phyloP scores from a whole-genome alignment of 2,113 vertebrate genomes.

The Chaetops frenatus region DNA sequence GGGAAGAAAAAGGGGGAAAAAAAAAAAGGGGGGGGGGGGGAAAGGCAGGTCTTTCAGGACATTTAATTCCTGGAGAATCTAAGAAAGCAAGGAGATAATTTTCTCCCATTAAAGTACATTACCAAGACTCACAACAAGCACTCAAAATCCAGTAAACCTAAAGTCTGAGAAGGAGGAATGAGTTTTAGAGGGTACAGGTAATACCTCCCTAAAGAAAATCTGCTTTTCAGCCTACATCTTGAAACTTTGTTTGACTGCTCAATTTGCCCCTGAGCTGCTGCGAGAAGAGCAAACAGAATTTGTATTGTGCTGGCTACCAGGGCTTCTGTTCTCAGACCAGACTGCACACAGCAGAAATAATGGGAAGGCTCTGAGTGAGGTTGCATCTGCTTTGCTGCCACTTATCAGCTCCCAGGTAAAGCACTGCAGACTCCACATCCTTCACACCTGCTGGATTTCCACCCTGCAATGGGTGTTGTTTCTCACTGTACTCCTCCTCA shows the following conservation, averaged over 20 bases:
- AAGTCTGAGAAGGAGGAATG: neutral
- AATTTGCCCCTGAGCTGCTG: neutral
- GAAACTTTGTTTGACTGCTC: neutral
- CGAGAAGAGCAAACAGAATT: neutral
- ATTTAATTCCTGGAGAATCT: neutral
- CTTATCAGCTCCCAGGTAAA: neutral
- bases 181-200: neutral
- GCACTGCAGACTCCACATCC: neutral
- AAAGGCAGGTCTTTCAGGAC: neutral
- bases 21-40: too few relatives aligned
- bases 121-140: neutral
- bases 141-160: neutral
- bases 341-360: neutral
- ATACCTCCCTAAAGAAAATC: neutral
- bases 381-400: neutral
- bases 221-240: neutral
- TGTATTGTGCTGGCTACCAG: neutral
- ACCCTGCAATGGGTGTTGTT: neutral
- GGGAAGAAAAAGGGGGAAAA: fast-evolving
- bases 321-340: neutral
- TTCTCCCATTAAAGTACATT: neutral
- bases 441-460: neutral
- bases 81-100: neutral
- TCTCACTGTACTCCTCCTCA: neutral
- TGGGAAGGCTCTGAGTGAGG: neutral